These are phyloP conservation scores for Triplophysa siluroides DNA, from an alignment of 2,113 vertebrate species.

Conservation along the genomic window DNA sequence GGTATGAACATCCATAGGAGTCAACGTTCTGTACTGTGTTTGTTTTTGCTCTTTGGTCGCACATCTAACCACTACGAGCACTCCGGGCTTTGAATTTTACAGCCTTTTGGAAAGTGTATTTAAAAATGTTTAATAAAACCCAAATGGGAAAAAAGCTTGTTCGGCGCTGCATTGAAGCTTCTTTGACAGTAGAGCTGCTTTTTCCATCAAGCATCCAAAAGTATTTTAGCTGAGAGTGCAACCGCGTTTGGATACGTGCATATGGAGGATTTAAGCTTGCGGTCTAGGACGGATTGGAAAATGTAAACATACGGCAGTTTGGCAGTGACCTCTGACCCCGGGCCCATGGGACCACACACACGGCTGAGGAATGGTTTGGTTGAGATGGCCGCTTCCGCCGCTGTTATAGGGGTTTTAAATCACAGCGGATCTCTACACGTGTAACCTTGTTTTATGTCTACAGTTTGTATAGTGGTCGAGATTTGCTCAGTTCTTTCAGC, in stretches of 20 bases:
- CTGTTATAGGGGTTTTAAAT: not conserved
- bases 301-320: slow-evolving; percentile 45
- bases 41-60: not conserved
- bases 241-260: not conserved
- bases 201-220: slow-evolving; percentile 55
- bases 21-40: slow-evolving; percentile 4
- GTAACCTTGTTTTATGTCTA: slow-evolving; percentile 6
- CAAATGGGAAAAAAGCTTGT: slow-evolving; percentile 48
- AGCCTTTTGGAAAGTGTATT: slow-evolving; percentile 45
- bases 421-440: slow-evolving; percentile 11
- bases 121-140: slow-evolving; percentile 4
- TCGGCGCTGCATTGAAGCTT: slow-evolving; percentile 34
- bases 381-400: not conserved
- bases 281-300: slow-evolving; percentile 32
- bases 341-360: slow-evolving; percentile 35
- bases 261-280: slow-evolving; percentile 8
- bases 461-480: slow-evolving; percentile 20
- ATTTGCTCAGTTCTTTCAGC: not conserved
- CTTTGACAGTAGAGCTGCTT: slow-evolving; percentile 47
- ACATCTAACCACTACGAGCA: slow-evolving; percentile 11
- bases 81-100: slow-evolving; percentile 34
- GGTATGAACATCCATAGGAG: not conserved
- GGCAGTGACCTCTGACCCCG: slow-evolving; percentile 32
- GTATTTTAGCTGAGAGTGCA: slow-evolving; percentile 35
- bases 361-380: not conserved